Base-by-base conservation (phyloP, 2,797 vertebrate species). In the Hephaestus fuliginosus region DNA sequence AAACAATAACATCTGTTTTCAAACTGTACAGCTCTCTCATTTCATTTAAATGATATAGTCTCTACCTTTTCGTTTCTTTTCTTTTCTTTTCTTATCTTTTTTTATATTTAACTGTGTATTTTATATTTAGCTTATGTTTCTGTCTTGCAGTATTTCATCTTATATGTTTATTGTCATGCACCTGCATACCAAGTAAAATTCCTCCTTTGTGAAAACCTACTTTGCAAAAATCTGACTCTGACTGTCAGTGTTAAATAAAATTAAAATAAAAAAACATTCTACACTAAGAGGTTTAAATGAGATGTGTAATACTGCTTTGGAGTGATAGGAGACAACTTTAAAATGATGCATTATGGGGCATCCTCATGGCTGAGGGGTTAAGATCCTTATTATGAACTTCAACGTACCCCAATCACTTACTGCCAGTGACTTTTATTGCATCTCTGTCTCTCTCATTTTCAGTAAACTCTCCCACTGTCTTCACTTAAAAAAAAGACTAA, bases 291-390 rank as follows among this genome's bases (percentile, higher is more conserved):
- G 17, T 17, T 36, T 22, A 2, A 33, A 6, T 52, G 14, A 68
- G 1, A 44, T 51, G 46, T 41, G 33, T 33, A 46, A 13, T 39
- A 55, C 57, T 75, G 73, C 73, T 39, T 57, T 18, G 43, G 22
- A 20, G 3, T 15, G 2, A 39, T 8, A 18, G 30, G 20, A 49
- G 43, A 66, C 8, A 1, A 7, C 41, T n/a, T 22, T 46, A 25
- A 18, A 41, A 44, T 33, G 2, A 22, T 0, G 1, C 0, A 48
- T 10, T 56, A 25, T 48, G 1, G 7, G 0, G 33, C 1, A 3
- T 30, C 33, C 0, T 11, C 13, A 12, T 60, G 46, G 0, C 9
- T 65, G 9, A 9, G 11, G 2, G 20, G 33, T 65, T 46, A 18
- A 55, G 11, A 62, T 4, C 10, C 3, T 2, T 3, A 61, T 9